phyloP scores from a whole-genome alignment of 2,888 invertebrate species.

The Metallyticus violacea region DNA sequence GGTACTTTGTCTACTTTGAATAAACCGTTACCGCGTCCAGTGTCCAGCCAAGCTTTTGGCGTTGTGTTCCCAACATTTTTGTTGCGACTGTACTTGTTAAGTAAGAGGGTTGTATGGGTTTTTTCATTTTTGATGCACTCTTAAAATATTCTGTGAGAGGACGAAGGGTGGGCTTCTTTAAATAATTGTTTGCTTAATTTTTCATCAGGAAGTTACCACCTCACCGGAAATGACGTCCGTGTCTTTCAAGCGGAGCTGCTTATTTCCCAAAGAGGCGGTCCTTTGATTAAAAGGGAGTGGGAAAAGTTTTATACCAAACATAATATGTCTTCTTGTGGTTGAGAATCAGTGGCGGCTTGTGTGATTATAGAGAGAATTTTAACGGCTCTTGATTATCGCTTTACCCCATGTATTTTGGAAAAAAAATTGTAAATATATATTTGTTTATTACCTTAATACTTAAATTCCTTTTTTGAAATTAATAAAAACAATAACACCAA shows the following conservation, averaged over 20 bases:
- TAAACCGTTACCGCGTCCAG: too few relatives aligned
- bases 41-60: too few relatives aligned
- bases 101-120: not conserved
- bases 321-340: not conserved
- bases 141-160: not conserved
- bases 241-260: not conserved
- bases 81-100: not conserved
- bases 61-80: not conserved
- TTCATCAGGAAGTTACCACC: not conserved
- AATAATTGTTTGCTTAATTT: not conserved
- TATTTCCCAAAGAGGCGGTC: not conserved
- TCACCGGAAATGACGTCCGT: not conserved
- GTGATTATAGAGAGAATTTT: too few relatives aligned
- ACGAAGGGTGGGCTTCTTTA: not conserved
- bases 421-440: too few relatives aligned
- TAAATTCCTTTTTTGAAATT: too few relatives aligned
- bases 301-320: not conserved
- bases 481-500: too few relatives aligned
- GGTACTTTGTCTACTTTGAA: too few relatives aligned
- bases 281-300: not conserved
- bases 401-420: too few relatives aligned
- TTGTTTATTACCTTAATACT: too few relatives aligned
- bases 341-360: not conserved
- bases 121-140: not conserved
- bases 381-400: too few relatives aligned